Percentiles rank a stretch among this genome's conserved stretches.
Evolutionary conservation across 2,113 vertebrate genomes (phyloP).

Genomic region (Zootoca vivipara): DNA sequence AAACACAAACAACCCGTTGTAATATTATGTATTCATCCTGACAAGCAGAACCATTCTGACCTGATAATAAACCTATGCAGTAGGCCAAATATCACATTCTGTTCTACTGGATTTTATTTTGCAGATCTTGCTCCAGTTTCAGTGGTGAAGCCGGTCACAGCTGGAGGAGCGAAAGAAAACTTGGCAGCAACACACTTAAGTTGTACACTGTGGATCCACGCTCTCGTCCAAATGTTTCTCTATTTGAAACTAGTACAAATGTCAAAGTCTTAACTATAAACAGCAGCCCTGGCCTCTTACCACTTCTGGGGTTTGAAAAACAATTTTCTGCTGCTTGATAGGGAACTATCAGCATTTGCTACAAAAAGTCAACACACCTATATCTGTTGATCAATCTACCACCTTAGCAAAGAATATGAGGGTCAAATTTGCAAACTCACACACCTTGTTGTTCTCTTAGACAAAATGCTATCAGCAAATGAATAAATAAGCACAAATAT

Average conservation of each 20-base stretch:
- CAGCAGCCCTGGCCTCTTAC: constrained; percentile 33
- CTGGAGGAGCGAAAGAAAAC: constrained; percentile 34
- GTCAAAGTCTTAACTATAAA: constrained; percentile 39
- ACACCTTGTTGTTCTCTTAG: neutral
- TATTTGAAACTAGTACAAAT: constrained; percentile 33
- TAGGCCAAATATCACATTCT: neutral
- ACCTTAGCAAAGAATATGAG: neutral
- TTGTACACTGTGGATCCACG: constrained; percentile 20
- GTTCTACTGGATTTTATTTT: constrained; percentile 24
- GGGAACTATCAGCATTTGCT: constrained; percentile 10
- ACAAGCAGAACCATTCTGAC: constrained; percentile 25
- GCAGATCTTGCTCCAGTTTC: constrained; percentile 28
- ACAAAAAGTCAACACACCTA: constrained; percentile 3
- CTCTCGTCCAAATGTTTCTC: constrained; percentile 38
- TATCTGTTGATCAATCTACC: constrained; percentile 23
- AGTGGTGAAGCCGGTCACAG: constrained; percentile 14
- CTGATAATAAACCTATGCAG: neutral
- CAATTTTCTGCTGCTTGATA: constrained; percentile 25
- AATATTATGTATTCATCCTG: neutral
- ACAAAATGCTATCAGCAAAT: neutral
- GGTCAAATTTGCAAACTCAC: constrained; percentile 5
- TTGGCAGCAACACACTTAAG: constrained; percentile 12
- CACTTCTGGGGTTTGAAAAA: constrained; percentile 34
- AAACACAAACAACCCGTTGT: neutral
- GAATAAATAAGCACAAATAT: constrained; percentile 2